Base-by-base conservation (phyloP, 2,113 vertebrate genomes). In the Sinocyclocheilus maitianheensis region DNA sequence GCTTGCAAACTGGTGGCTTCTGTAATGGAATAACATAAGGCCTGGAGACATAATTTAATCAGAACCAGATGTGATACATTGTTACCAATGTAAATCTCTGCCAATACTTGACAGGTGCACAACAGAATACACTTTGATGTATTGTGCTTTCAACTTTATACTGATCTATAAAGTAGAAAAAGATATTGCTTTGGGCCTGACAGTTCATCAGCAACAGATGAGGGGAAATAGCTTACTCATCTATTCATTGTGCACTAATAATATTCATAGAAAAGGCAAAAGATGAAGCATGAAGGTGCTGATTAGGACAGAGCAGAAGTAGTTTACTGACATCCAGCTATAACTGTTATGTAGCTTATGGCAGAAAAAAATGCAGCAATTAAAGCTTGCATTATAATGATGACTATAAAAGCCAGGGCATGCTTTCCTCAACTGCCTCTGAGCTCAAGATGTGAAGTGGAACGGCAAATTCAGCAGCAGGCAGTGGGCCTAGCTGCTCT, bases 311-410 rank as follows among this genome's bases (percentile, higher is more conserved):
- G 40, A 87, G 79, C 55, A 85, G 69, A 65, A 85, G 74, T 60
- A 86, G 43, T 43, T 82, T 76, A 62, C 89, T 91, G 87, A 83
- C 85, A 85, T 86, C 85, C 90, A 92, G 93, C 92, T 92, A 90
- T 91, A 91, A 93, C 92, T 91, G 83, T 91, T 94, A 93, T 86
- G 14, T 82, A 85, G 87, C 94, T 95, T 93, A 94, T 91, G 86
- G 91, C 90, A 60, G 79, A 79, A 83, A 72, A 83, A 90, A 89
- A 82, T 53, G 89, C 83, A 20, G 76, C 91, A 92, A 92, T 94
- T 94, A 18, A 93, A 92, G 86, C 84, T 86, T 84, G 92, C 91
- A 88, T 93, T 86, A 51, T 95, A 94, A 94, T 93, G 91, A 91
- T 86, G 88, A 84, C 91, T 91, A 91, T 94, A 94, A 95, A 93